Evolutionary conservation across 2,797 vertebrate genomes (phyloP).

Genomic region (Cuniculus paca): DNA sequence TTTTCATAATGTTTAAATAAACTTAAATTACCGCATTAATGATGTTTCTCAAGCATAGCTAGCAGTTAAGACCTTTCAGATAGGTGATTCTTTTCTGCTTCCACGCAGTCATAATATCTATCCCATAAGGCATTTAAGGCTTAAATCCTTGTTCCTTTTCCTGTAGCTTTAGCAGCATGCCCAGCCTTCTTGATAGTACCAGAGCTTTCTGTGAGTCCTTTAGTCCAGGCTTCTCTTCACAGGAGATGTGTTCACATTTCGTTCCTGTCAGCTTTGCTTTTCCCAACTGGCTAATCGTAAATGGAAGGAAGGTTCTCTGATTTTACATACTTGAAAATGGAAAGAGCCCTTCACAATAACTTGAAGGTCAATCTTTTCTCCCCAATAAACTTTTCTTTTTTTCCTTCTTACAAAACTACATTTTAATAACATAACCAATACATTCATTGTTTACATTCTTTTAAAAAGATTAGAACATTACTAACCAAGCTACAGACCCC

Average conservation of each 20-base stretch:
- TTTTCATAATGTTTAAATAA: slow-evolving; percentile 32
- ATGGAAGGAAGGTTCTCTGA: not conserved
- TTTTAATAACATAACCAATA: slow-evolving; percentile 1
- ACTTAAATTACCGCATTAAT: not conserved
- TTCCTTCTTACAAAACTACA: not conserved
- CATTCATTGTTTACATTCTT: slow-evolving; percentile 13
- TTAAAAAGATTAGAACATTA: not conserved
- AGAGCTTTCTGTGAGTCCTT: not conserved
- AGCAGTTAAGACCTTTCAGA: not conserved
- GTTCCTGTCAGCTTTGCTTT: not conserved
- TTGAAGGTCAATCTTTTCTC: not conserved
- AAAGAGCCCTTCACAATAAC: not conserved
- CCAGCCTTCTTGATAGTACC: not conserved
- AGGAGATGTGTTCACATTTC: not conserved
- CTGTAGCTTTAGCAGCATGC: not conserved
- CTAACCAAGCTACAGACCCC: not conserved
- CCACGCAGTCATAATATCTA: not conserved
- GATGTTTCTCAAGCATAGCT: not conserved
- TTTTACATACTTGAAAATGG: not conserved
- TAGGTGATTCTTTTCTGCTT: not conserved
- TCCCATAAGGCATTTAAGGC: not conserved
- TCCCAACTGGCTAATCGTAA: slow-evolving; percentile 23
- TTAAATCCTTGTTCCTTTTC: not conserved
- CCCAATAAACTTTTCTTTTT: slow-evolving; percentile 20
- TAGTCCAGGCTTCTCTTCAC: not conserved